These are phyloP conservation scores for pig (Sus scrofa) DNA, from an alignment of 2,113 vertebrate genomes.

Conservation along the genomic window DNA sequence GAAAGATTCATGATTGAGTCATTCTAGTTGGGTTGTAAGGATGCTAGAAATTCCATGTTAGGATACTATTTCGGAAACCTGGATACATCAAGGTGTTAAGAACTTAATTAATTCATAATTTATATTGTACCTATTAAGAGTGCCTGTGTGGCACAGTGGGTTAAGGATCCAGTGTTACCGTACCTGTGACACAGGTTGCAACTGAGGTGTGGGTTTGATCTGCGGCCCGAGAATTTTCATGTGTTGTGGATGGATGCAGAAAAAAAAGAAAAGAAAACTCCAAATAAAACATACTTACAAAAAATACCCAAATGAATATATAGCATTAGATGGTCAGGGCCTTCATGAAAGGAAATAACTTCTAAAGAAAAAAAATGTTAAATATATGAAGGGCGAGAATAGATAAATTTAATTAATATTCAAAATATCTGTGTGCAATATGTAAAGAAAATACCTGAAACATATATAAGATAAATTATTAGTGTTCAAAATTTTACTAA, in stretches of 20 bases:
- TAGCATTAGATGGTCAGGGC: neutral
- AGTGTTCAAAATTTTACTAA: neutral
- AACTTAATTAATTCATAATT: neutral
- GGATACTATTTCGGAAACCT: neutral
- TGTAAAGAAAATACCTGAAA: neutral
- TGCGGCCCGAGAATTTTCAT: too few species aligned
- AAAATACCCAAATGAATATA: neutral
- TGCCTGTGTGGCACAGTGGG: too few species aligned
- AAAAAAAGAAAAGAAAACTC: too few species aligned
- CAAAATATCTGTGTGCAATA: neutral
- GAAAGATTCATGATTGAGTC: neutral
- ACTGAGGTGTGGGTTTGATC: too few species aligned
- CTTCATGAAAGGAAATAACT: neutral
- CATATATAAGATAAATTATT: neutral
- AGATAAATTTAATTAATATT: neutral
- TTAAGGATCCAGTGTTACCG: too few species aligned
- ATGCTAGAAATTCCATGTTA: neutral
- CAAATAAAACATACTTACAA: neutral
- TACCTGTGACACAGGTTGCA: too few species aligned
- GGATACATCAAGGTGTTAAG: neutral
- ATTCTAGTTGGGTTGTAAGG: neutral
- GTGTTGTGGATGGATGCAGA: too few species aligned
- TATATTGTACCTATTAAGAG: neutral
- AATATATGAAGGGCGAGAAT: neutral
- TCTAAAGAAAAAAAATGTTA: neutral